phyloP scores from a whole-genome alignment of 2,797 vertebrate species.

The Alca torda region DNA sequence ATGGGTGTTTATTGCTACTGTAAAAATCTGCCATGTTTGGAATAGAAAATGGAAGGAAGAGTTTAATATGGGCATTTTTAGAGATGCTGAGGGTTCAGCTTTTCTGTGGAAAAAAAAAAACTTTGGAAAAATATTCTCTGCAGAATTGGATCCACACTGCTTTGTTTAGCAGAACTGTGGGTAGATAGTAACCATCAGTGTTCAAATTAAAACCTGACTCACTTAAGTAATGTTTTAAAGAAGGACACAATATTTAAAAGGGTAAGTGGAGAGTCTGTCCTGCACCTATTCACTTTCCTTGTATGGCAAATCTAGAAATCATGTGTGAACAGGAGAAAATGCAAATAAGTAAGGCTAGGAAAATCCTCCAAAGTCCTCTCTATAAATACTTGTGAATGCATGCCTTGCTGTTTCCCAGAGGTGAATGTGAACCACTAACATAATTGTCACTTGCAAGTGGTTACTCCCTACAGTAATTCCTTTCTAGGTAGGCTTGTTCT shows the following conservation, averaged over 20 bases:
- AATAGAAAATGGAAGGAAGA: not conserved
- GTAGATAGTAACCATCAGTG: not conserved
- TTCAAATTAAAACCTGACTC: not conserved
- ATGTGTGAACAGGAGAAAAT: not conserved
- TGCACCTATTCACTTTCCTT: not conserved
- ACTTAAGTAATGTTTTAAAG: not conserved
- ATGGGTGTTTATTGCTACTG: not conserved
- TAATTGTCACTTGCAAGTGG: not conserved
- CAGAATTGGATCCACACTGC: not conserved
- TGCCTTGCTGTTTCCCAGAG: not conserved
- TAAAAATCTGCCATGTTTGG: not conserved
- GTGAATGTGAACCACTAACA: not conserved
- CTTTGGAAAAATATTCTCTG: not conserved
- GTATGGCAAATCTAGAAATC: not conserved
- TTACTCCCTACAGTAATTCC: not conserved
- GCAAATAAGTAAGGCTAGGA: not conserved
- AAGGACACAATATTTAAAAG: not conserved
- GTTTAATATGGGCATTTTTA: not conserved
- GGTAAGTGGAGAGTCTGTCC: not conserved
- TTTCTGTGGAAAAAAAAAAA: not conserved
- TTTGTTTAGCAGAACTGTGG: not conserved
- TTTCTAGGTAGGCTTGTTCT: not conserved
- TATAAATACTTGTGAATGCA: fast-evolving
- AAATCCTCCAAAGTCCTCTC: not conserved
- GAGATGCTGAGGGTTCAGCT: not conserved